Conservation (phyloP, 1,140 invertebrate species). For the Brachionus asplanchnoidis region DNA sequence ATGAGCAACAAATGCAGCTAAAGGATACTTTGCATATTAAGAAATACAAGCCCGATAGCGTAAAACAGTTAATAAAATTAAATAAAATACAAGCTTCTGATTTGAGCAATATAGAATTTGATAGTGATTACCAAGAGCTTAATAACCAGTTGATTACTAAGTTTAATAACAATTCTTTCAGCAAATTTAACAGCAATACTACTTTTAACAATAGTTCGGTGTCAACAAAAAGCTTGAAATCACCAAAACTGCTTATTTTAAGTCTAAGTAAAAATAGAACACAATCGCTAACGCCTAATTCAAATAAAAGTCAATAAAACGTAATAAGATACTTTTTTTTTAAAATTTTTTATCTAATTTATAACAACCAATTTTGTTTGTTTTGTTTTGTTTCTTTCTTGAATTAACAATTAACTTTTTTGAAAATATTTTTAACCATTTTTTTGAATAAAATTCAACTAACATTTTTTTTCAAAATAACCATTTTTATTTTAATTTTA, state of each 20-base stretch:
- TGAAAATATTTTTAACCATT: not conserved
- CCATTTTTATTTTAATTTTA: not conserved
- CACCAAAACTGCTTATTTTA: constrained; percentile 20
- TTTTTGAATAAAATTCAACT: not conserved
- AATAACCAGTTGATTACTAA: constrained; percentile 9
- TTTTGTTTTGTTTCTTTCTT: not conserved
- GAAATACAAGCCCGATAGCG: constrained; percentile 13
- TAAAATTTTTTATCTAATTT: too few relatives aligned
- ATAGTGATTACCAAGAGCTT: not conserved
- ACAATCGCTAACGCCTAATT: not conserved
- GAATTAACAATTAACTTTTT: not conserved
- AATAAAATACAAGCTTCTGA: constrained; percentile 39
- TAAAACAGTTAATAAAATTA: constrained; percentile 37
- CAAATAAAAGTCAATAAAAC: not conserved
- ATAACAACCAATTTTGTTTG: not conserved
- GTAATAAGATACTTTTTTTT: not conserved
- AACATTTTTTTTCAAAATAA: not conserved
- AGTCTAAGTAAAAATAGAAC: constrained; percentile 21
- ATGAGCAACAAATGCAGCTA: constrained; percentile 38
- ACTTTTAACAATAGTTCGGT: not conserved
- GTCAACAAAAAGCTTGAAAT: constrained; percentile 7
- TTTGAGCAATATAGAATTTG: constrained; percentile 26
- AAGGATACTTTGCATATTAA: constrained; percentile 9
- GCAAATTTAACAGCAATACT: not conserved
- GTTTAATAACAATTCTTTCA: not conserved